These are phyloP conservation scores for Temnothorax ravouxi DNA, from an alignment of 2,888 invertebrate genomes.

Conservation along the genomic window DNA sequence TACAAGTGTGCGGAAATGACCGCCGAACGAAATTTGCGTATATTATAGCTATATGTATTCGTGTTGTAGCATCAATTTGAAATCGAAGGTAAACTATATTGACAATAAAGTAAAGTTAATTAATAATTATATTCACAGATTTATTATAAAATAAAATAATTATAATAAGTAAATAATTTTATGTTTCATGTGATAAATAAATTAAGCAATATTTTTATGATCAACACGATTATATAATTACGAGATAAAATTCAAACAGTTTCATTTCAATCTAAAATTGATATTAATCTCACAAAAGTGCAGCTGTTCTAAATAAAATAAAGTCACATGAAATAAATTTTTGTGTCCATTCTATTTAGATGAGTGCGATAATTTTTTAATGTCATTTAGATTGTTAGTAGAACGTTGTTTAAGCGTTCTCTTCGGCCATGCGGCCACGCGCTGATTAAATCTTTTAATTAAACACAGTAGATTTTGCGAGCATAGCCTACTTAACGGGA, in stretches of 20 bases:
- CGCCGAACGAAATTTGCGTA: not conserved
- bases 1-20: slow-evolving; percentile 10
- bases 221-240: not conserved
- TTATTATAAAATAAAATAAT: slow-evolving; percentile 19
- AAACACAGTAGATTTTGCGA: slow-evolving; percentile 51
- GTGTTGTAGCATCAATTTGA: not conserved
- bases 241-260: slow-evolving; percentile 24
- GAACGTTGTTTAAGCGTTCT: slow-evolving; percentile 41
- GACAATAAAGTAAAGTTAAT: slow-evolving; percentile 11
- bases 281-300: slow-evolving; percentile 1
- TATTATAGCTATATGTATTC: not conserved
- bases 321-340: slow-evolving; percentile 44
- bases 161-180: slow-evolving; percentile 9
- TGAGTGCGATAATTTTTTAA: slow-evolving; percentile 46
- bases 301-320: slow-evolving; percentile 30
- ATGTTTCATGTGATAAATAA: not conserved
- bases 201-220: not conserved
- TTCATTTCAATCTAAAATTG: slow-evolving; percentile 33
- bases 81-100: slow-evolving; percentile 12
- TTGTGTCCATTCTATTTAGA: slow-evolving; percentile 3
- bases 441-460: slow-evolving; percentile 59
- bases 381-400: slow-evolving; percentile 38
- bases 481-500: slow-evolving; percentile 42
- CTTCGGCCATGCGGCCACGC: slow-evolving; percentile 14
- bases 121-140: not conserved